Percentiles rank a stretch among this genome's conserved stretches.
Conservation (phyloP, 2,113 vertebrate species). For the Menura novaehollandiae region DNA sequence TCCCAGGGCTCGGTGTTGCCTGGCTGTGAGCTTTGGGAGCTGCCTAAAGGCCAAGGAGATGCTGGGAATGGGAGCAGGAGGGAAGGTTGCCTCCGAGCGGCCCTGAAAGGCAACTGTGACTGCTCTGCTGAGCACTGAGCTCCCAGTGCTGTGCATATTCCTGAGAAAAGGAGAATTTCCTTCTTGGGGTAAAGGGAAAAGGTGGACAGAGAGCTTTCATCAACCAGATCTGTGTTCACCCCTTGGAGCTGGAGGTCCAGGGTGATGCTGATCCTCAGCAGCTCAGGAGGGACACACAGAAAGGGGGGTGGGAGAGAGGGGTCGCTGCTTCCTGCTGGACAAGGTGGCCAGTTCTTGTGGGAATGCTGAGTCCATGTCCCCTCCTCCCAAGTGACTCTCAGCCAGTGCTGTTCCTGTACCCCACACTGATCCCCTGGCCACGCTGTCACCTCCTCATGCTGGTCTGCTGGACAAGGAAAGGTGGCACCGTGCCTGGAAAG, state of each 20-base stretch:
- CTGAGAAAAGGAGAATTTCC: rapidly evolving
- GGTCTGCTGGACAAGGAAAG: not conserved
- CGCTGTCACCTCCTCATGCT: not conserved
- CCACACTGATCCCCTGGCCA: rapidly evolving
- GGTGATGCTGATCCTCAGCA: not conserved
- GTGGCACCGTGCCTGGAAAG: not conserved
- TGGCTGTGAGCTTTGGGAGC: not conserved
- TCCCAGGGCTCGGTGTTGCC: not conserved
- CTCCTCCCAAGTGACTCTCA: not conserved
- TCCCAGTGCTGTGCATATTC: not conserved
- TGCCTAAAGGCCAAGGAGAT: not conserved
- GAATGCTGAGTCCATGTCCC: rapidly evolving
- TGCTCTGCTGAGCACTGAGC: not conserved
- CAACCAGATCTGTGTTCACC: not conserved
- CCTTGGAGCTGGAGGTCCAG: not conserved
- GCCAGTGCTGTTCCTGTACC: not conserved
- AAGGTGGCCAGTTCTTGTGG: not conserved
- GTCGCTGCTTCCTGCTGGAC: not conserved
- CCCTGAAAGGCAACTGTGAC: not conserved
- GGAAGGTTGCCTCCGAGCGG: not conserved
- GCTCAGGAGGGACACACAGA: not conserved
- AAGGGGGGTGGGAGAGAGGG: not conserved
- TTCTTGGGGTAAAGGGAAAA: not conserved
- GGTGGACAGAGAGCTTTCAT: not conserved
- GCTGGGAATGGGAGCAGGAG: not conserved